Evolutionary conservation across 2,113 vertebrate genomes (phyloP).

Genomic region (Bufo gargarizans): DNA sequence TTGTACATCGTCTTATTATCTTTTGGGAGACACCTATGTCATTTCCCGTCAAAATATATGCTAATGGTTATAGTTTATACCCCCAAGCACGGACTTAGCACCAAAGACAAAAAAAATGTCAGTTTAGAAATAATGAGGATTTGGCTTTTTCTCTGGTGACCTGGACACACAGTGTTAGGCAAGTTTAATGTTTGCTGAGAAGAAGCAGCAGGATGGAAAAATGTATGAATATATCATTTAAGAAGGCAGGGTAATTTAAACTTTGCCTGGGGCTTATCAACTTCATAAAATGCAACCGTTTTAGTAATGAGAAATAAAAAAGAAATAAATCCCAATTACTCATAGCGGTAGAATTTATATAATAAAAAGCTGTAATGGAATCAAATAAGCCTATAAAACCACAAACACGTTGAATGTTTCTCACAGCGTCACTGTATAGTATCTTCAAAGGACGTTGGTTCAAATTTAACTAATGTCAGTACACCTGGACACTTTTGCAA

Average conservation of each 20-base stretch:
- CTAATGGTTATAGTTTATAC: too few relatives aligned
- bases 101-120: neutral
- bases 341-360: neutral
- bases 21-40: too few relatives aligned
- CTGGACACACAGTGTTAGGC: neutral
- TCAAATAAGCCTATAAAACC: neutral
- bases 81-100: neutral
- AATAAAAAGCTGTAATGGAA: slow-evolving; percentile 17
- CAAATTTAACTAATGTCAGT: neutral
- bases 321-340: slow-evolving; percentile 4
- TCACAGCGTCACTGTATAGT: neutral
- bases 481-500: too few relatives aligned
- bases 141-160: neutral
- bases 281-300: slow-evolving; percentile 15
- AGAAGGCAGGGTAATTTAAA: slow-evolving; percentile 28
- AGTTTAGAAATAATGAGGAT: neutral
- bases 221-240: slow-evolving; percentile 32
- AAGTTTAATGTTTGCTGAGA: neutral
- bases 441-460: neutral
- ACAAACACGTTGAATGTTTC: neutral
- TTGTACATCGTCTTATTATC: too few relatives aligned
- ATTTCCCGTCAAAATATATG: too few relatives aligned
- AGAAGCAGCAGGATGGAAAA: slow-evolving; percentile 13
- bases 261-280: slow-evolving; percentile 38
- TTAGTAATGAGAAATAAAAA: slow-evolving; percentile 11